Conservation (phyloP, 2,113 vertebrate species). For the Thamnophis sirtalis region DNA sequence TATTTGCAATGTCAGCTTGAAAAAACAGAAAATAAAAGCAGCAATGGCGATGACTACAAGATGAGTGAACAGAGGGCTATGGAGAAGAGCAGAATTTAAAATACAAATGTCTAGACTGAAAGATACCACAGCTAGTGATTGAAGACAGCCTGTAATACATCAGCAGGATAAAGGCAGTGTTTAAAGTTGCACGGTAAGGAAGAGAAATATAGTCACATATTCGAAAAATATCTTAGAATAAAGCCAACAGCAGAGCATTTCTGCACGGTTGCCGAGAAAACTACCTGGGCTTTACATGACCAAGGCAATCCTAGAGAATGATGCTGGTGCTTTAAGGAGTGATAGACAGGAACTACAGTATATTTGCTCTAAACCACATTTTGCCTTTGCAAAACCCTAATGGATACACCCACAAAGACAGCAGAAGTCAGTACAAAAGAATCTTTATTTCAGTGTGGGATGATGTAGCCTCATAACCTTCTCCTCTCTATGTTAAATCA, state of each 20-base stretch:
- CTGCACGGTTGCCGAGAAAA: background rate
- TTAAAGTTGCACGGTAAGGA: background rate
- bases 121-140: slow-evolving; percentile 37
- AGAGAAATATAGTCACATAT: slow-evolving; percentile 16
- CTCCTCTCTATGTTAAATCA: background rate
- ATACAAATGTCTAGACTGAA: slow-evolving; percentile 31
- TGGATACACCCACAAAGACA: background rate
- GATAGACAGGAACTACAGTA: background rate
- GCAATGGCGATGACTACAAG: background rate
- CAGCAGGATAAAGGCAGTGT: slow-evolving; percentile 17
- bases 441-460: background rate
- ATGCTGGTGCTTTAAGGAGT: background rate
- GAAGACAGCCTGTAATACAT: slow-evolving; percentile 41
- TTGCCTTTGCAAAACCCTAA: background rate
- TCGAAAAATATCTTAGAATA: background rate
- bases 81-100: slow-evolving; percentile 29
- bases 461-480: background rate
- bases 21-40: background rate
- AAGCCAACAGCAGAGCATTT: background rate
- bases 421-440: background rate
- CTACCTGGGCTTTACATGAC: background rate
- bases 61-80: slow-evolving; percentile 30
- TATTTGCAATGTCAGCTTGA: slow-evolving; percentile 18
- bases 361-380: background rate
- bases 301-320: background rate